Percentiles rank a stretch among this genome's conserved stretches.
These are phyloP conservation scores for Mormyrops boulengeri DNA, from an alignment of 2,797 vertebrate species.

Conservation along the genomic window DNA sequence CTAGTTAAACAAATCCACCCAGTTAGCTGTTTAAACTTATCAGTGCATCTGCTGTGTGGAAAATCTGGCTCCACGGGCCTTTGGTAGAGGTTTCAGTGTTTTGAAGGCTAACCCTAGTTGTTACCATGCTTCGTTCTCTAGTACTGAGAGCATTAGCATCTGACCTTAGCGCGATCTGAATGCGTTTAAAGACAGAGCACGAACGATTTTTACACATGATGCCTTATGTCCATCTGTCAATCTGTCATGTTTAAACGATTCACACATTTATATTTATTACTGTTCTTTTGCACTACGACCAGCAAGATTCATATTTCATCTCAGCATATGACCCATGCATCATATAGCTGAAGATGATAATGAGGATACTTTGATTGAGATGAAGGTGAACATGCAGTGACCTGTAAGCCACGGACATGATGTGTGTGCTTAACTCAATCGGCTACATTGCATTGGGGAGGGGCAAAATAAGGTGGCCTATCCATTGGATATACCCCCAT, in stretches of 20 bases:
- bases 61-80: neutral
- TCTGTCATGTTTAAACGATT: neutral
- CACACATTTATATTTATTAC: neutral
- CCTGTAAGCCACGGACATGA: neutral
- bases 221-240: neutral
- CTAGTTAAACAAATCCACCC: neutral
- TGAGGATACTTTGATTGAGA: neutral
- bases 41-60: neutral
- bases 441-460: neutral
- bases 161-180: neutral
- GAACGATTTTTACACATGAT: neutral
- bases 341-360: neutral
- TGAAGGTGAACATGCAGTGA: neutral
- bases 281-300: neutral
- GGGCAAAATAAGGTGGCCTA: neutral
- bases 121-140: neutral
- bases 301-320: neutral
- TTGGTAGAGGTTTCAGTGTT: neutral
- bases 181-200: neutral
- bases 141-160: neutral
- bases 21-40: neutral
- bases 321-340: neutral
- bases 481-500: neutral
- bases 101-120: neutral
- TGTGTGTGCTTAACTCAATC: neutral